phyloP scores from a whole-genome alignment of 2,797 vertebrate genomes.

The Psittacula echo region DNA sequence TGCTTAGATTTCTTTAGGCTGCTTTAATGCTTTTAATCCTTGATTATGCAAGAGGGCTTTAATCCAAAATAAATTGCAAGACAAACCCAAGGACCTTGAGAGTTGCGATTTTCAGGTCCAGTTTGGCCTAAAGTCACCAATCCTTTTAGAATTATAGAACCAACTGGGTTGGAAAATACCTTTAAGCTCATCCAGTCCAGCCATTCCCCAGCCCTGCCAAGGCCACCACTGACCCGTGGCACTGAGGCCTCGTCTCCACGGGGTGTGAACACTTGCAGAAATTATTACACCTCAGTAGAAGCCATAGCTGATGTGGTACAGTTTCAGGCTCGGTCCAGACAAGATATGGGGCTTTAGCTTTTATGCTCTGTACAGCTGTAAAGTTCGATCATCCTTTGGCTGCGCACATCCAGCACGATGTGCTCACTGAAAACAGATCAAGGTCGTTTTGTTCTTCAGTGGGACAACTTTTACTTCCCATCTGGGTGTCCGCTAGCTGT shows the following conservation, averaged over 20 bases:
- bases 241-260: neutral
- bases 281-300: neutral
- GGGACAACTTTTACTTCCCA: neutral
- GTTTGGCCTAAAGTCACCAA: neutral
- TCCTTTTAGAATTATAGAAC: neutral
- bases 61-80: slow-evolving; percentile 21
- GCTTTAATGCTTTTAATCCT: slow-evolving; percentile 30
- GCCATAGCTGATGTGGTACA: neutral
- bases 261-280: neutral
- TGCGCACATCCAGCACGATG: neutral
- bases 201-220: neutral
- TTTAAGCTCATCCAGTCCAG: neutral
- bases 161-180: neutral
- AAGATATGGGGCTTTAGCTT: neutral
- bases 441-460: neutral
- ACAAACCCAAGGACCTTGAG: neutral
- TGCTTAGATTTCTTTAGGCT: neutral
- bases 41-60: slow-evolving; percentile 14
- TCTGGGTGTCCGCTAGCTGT: neutral
- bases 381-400: neutral
- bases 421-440: neutral
- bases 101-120: neutral
- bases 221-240: neutral
- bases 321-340: neutral
- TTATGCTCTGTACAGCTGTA: neutral